Base-by-base conservation (phyloP, 2,113 vertebrate species). In the Abramis brama region DNA sequence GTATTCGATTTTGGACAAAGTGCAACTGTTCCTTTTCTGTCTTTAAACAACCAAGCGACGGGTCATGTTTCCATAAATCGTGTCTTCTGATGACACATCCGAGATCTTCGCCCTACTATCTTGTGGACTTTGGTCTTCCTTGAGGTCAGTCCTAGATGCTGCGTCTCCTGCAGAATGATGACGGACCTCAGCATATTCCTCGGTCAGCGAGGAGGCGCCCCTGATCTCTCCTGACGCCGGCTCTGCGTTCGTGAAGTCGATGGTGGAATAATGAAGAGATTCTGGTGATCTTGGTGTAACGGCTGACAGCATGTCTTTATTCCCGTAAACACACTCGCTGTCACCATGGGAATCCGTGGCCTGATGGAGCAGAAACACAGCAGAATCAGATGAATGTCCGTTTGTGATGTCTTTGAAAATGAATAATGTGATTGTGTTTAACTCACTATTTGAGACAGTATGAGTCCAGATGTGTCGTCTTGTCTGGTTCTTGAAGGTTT, bases 221-320 rank as follows among this genome's bases (percentile, higher is more conserved):
- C 3, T 82, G 77, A 82, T 82, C 17, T 82, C 76, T 10, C 45
- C 70, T 74, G 59, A 30, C 5, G 39, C 1, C 57, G 60, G 15
- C 11, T 43, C 60, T 23, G 64, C 21, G 10, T 77, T 85, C 21
- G 21, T 50, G 36, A 87, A 85, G 5, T 25, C 9, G 8, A 87
- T 52, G 4, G 78, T 45, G 78, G 83, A 76, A 66, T 85, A 87
- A 81, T 85, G 86, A 33, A 77, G 77, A 25, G n/a, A 43, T 59
- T 85, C 83, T 52, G 86, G 45, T 79, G 36, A 13, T 45, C 3
- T 43, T 19, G 0, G 23, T 59, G 10, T 5, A 3, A 15, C 17
- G 7, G 39, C 19, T 45, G 59, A 45, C 33, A 6, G 33, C 39
- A 64, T 23, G 17, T 3, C 15, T 19, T n/a, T 71, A 55, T 78